Percentiles rank a stretch among this genome's conserved stretches.
Conservation (phyloP, 2,888 invertebrate species). For the Hipparchia sbordonii region DNA sequence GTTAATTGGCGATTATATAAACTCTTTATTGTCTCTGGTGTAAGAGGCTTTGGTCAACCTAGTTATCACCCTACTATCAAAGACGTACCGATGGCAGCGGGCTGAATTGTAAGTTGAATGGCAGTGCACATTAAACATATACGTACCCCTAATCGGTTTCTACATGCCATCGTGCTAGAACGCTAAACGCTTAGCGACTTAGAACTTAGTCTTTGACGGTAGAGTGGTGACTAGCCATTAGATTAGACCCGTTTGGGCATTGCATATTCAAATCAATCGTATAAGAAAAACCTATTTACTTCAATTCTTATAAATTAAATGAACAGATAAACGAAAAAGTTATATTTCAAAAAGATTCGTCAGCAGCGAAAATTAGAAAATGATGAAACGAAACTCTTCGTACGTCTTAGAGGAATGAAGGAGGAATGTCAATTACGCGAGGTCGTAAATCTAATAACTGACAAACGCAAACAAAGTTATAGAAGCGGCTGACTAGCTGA, state of each 20-base stretch:
- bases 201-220: not conserved
- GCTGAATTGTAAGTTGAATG: too few relatives aligned
- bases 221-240: not conserved
- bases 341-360: not conserved
- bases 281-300: too few relatives aligned
- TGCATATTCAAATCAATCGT: too few relatives aligned
- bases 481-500: constrained; percentile 19
- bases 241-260: too few relatives aligned
- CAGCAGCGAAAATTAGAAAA: not conserved
- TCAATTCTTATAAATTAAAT: too few relatives aligned
- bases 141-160: too few relatives aligned
- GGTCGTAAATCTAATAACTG: constrained; percentile 22
- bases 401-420: constrained; percentile 10
- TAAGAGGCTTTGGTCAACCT: too few relatives aligned
- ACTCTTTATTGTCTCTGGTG: too few relatives aligned
- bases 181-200: not conserved
- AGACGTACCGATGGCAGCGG: too few relatives aligned
- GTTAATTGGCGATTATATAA: too few relatives aligned
- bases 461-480: constrained; percentile 21
- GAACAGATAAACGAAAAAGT: not conserved
- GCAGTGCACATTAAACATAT: too few relatives aligned
- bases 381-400: constrained; percentile 2
- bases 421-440: constrained; percentile 13
- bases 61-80: too few relatives aligned
- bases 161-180: not conserved